These are phyloP conservation scores for Clarias magur DNA, from an alignment of 2,113 vertebrate genomes.

Conservation along the genomic window DNA sequence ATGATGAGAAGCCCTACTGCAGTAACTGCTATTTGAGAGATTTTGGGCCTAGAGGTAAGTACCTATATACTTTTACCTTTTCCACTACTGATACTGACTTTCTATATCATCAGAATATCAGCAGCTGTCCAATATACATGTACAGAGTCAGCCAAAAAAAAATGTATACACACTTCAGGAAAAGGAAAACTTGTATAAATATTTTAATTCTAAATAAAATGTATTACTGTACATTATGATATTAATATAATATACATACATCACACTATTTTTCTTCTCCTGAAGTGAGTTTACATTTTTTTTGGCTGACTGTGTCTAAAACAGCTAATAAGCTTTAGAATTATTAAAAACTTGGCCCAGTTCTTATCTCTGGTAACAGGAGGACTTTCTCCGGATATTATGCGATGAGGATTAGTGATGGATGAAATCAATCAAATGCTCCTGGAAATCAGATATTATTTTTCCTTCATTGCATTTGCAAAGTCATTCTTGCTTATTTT, in stretches of 20 bases:
- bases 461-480: too few species aligned
- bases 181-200: too few species aligned
- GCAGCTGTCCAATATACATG: not conserved
- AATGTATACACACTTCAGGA: too few species aligned
- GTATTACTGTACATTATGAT: too few species aligned
- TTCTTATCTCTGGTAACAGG: not conserved
- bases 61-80: not conserved
- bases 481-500: not conserved
- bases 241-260: too few species aligned
- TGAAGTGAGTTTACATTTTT: too few species aligned
- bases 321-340: too few species aligned
- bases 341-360: not conserved
- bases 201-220: too few species aligned
- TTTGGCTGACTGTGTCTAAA: too few species aligned
- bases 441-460: not conserved
- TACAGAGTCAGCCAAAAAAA: too few species aligned
- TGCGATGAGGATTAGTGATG: not conserved
- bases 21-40: conserved; percentile 76
- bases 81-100: not conserved
- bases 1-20: conserved; percentile 80
- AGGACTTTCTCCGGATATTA: not conserved
- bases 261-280: too few species aligned
- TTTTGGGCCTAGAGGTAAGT: conserved; percentile 78
- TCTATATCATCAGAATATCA: not conserved
- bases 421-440: not conserved